Evolutionary conservation across 2,888 invertebrate genomes (phyloP).

Genomic region (Dryobota labecula): DNA sequence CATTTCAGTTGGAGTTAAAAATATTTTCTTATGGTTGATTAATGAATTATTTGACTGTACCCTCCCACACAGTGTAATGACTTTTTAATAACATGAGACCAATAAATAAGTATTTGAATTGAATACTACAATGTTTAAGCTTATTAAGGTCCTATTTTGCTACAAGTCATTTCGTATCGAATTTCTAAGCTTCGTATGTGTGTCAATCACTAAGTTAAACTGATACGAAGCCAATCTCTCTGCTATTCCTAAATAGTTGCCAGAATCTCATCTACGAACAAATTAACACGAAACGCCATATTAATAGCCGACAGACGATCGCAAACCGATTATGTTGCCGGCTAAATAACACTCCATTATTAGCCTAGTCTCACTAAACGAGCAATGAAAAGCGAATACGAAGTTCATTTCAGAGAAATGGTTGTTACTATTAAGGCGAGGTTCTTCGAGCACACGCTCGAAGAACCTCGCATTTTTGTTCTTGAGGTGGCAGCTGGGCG

Average conservation of each 20-base stretch:
- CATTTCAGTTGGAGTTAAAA: not conserved
- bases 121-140: too few species aligned
- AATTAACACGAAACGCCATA: constrained; percentile 44
- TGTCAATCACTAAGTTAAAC: constrained; percentile 21
- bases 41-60: too few species aligned
- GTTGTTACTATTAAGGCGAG: constrained; percentile 54
- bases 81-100: too few species aligned
- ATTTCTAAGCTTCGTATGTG: not conserved
- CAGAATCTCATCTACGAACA: constrained; percentile 33
- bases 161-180: not conserved
- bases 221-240: constrained; percentile 25
- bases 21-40: not conserved
- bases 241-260: constrained; percentile 18
- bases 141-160: not conserved
- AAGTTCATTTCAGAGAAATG: constrained; percentile 59
- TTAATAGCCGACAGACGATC: constrained; percentile 35
- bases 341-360: constrained; percentile 45
- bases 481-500: too few species aligned
- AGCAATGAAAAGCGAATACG: constrained; percentile 42
- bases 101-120: too few species aligned
- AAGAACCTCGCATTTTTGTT: too few species aligned
- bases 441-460: too few species aligned
- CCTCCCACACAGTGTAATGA: too few species aligned
- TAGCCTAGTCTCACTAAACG: constrained; percentile 40
- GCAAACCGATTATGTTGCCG: constrained; percentile 35